Percentiles rank a stretch among this genome's conserved stretches.
phyloP scores from a whole-genome alignment of 2,888 invertebrate genomes.

The Ariolimax columbianus region DNA sequence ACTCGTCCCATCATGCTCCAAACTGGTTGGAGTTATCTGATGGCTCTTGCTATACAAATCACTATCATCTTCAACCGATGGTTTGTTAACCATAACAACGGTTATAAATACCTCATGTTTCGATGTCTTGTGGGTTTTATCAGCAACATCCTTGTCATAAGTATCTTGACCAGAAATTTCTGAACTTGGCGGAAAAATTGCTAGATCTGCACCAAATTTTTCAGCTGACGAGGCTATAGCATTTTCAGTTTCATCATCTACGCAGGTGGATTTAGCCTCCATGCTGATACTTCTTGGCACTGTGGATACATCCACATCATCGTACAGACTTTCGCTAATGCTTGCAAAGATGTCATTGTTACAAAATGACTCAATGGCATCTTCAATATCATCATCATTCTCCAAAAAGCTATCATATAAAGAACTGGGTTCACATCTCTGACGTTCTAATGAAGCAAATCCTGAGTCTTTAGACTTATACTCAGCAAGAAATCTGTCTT shows the following conservation, averaged over 20 bases:
- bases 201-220: constrained; percentile 3
- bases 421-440: constrained; percentile 14
- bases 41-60: neutral
- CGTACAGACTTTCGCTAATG: constrained; percentile 26
- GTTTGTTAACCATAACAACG: constrained; percentile 6
- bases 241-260: constrained; percentile 28
- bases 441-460: constrained; percentile 50
- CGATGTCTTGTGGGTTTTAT: neutral
- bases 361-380: neutral
- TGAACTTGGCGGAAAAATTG: neutral
- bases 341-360: neutral
- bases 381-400: constrained; percentile 16
- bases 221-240: constrained; percentile 27
- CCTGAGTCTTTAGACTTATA: constrained; percentile 46
- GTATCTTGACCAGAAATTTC: no score
- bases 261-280: constrained; percentile 23
- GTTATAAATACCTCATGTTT: neutral
- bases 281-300: constrained; percentile 23
- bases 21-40: neutral
- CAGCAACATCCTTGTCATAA: neutral
- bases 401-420: constrained; percentile 23
- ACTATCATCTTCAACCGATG: neutral
- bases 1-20: neutral
- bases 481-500: constrained; percentile 11
- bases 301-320: constrained; percentile 29